Base-by-base conservation (phyloP, 2,113 vertebrate genomes). In the Actinemys pallida region DNA sequence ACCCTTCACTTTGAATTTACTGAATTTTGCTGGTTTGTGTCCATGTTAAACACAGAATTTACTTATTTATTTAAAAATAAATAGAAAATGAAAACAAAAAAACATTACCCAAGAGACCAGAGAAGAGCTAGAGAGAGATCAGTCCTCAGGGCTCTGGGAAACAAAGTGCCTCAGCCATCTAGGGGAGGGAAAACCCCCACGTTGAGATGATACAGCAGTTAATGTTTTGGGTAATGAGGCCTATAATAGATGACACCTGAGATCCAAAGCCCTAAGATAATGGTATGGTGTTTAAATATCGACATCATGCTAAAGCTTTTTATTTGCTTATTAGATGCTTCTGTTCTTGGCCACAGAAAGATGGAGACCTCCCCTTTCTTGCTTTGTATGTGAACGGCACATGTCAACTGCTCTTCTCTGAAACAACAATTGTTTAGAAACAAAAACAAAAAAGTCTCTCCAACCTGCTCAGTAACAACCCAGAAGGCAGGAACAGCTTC, bases 171-270 rank as follows among this genome's bases (percentile, higher is more conserved):
- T 1, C 27, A 39, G 65, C 24, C 1, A 42, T 90, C 29, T 3
- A 56, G 27, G 72, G 72, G 2, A 49, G 42, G 31, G 76, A 86
- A 35, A 52, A 47, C n/a, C 69, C 47, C 17, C 5, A 10, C 39
- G 57, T 16, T 39, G 59, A 97, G 96, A 96, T 87, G 94, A 93
- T 95, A 85, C 89, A 88, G 94, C 95, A 80, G 96, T 96, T 96
- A 97, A 97, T 82, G 91, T 94, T 94, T 93, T 95, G 97, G 97
- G 98, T 97, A 97, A 98, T 96, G 98, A 98, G 97, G 98, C 97
- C 96, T 96, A 94, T 97, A 97, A 98, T 87, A 95, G 98, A 96
- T 93, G 97, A 96, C 97, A 98, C 97, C 97, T 93, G 97, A 98
- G 97, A 95, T 96, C 95, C 94, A 84, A 95, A 97, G 97, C 94